Conservation (phyloP, 2,113 vertebrate genomes). For the Heloderma charlesbogerti region DNA sequence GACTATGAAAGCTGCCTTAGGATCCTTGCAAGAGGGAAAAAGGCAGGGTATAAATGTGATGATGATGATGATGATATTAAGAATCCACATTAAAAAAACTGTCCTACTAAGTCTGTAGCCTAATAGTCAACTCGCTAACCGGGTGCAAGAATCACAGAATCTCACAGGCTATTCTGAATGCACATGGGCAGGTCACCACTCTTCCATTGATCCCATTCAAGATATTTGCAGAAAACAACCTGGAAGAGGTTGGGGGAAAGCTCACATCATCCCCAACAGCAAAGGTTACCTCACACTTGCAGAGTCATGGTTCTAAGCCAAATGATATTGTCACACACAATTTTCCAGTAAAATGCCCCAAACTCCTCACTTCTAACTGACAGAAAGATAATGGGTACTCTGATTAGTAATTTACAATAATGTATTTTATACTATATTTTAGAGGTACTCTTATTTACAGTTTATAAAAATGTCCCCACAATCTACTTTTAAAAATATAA, state of each 20-base stretch:
- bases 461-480: slow-evolving; percentile 21
- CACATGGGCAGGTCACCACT: not conserved
- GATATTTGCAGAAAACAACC: not conserved
- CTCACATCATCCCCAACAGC: not conserved
- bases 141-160: not conserved
- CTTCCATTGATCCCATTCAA: not conserved
- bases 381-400: too few relatives aligned
- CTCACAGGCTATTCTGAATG: not conserved
- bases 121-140: not conserved
- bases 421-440: slow-evolving; percentile 7
- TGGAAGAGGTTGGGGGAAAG: not conserved
- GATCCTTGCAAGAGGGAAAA: too few relatives aligned
- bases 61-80: too few relatives aligned
- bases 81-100: not conserved
- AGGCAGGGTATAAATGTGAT: too few relatives aligned
- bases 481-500: not conserved
- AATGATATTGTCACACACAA: not conserved
- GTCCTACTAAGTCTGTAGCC: not conserved
- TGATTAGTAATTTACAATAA: too few relatives aligned
- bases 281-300: not conserved
- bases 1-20: too few relatives aligned
- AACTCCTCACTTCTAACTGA: too few relatives aligned
- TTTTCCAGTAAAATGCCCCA: too few relatives aligned
- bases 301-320: not conserved
- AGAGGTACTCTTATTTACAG: not conserved